These are phyloP conservation scores for Petrolisthes cinctipes DNA, from an alignment of 2,888 invertebrate genomes.

Conservation along the genomic window DNA sequence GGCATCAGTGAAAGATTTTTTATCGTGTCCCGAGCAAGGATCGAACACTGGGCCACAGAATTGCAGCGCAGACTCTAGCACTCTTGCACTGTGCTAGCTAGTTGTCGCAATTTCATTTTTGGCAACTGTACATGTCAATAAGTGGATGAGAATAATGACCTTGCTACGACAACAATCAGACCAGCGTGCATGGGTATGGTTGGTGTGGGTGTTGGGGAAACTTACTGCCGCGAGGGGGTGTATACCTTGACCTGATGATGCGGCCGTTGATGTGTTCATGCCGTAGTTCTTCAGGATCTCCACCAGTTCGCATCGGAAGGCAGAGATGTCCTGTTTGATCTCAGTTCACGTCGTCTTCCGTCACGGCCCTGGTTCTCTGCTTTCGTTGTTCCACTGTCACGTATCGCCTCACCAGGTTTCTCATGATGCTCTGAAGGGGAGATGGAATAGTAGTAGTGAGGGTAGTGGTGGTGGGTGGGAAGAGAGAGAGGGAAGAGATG, in stretches of 20 bases:
- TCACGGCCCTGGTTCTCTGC: constrained; percentile 95
- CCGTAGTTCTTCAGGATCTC: constrained; percentile 96
- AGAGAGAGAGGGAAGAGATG: too few relatives aligned
- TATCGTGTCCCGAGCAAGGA: too few relatives aligned
- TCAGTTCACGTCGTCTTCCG: constrained; percentile 99
- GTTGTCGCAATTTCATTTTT: too few relatives aligned
- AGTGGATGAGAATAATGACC: too few relatives aligned
- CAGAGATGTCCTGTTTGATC: constrained; percentile 98
- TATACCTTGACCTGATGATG: constrained; percentile 76
- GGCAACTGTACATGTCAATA: too few relatives aligned
- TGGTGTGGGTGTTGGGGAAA: neutral
- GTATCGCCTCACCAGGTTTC: constrained; percentile 94
- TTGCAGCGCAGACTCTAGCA: too few relatives aligned
- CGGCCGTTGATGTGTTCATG: constrained; percentile 90
- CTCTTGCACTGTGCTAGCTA: too few relatives aligned
- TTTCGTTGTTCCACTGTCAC: constrained; percentile 96
- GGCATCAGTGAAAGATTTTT: too few relatives aligned
- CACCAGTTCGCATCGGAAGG: constrained; percentile 96
- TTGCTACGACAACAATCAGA: too few relatives aligned
- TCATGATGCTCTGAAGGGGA: constrained; percentile 86
- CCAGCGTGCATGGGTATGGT: too few relatives aligned
- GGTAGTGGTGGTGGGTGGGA: too few relatives aligned
- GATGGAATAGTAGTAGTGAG: neutral
- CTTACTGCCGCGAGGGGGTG: constrained; percentile 61
- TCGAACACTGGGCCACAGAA: too few relatives aligned